Base-by-base conservation (phyloP, 1,140 invertebrate species). In the Drosophila melanica region DNA sequence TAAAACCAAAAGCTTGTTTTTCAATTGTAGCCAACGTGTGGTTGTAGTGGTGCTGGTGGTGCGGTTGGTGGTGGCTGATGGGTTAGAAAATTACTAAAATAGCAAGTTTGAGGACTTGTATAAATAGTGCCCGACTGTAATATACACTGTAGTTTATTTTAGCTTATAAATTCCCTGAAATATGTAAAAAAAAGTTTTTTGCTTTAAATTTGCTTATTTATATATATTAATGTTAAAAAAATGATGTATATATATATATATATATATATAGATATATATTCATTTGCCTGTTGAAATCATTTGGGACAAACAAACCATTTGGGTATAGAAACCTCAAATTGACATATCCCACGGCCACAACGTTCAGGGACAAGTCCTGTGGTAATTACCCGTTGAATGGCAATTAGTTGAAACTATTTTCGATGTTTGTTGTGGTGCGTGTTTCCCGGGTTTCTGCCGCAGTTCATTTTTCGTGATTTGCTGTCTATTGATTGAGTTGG, bases 1-100 rank as follows among this genome's bases (percentile, higher is more conserved):
- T 87, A 86, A 86, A 87, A 81, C 81, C 78, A 87, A 87, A 87
- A 87, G 82, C 82, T 79, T 81, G 82, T 81, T 86, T 87, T 87
- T 81, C 82, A 81, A 81, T 86, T 78, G 59, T 33, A 51, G 48
- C 73, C 55, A 53, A 45, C 55, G 41, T 53, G 65, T 67, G 65
- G 54, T 42, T 33, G 33, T 48, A 27, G 39, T 45, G 62, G 37
- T 53, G 30, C 3, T 33, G 16, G 18, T 10, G 8, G 35, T 42
- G 53, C 27, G 6, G 7, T 0, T 33, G 33, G 16, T 18, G 2
- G 18, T 23, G 55, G 37, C 47, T 60, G 63, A 39, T 74, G 82
- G 81, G 75, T 59, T 68, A 60, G 64, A 75, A 75, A 86, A 78
- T 79, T 64, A 60, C 35, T 68, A 72, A 57, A 51, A 30, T 48